A percentile compares a stretch with the other conserved stretches of the same genome.
phyloP scores from a whole-genome alignment of 30 jellyfish, hydroid and myxozoan species.

The Morbakka virulenta region DNA sequence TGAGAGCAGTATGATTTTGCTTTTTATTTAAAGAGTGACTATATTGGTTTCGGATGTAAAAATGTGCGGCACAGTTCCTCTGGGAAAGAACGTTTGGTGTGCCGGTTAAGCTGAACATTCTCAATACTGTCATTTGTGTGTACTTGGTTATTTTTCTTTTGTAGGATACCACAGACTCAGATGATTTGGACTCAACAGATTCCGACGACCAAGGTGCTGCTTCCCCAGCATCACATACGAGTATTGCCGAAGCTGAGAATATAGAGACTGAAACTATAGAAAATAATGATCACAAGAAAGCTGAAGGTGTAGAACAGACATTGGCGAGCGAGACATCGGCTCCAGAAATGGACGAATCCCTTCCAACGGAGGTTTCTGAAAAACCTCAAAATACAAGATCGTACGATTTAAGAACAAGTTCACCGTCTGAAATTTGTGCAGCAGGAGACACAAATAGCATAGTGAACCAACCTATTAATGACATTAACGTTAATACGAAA shows the following conservation, averaged over 20 bases:
- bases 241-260: conserved; percentile 43
- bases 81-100: too few relatives aligned
- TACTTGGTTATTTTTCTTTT: neutral
- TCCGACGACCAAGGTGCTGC: conserved; percentile 60
- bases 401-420: neutral
- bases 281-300: neutral
- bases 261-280: neutral
- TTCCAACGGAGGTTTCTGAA: neutral
- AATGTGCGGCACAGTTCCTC: too few relatives aligned
- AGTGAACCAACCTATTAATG: neutral
- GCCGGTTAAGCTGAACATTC: too few relatives aligned
- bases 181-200: conserved; percentile 42
- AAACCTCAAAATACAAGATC: neutral
- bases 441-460: neutral
- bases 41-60: too few relatives aligned
- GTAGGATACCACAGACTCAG: conserved; percentile 72
- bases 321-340: neutral
- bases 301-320: neutral
- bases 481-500: neutral
- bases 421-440: neutral
- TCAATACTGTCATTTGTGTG: too few relatives aligned
- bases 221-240: conserved; percentile 67
- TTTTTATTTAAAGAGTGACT: too few relatives aligned
- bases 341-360: neutral
- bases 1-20: too few relatives aligned